phyloP scores from a whole-genome alignment of 2,888 invertebrate genomes.

The Agriopis aurantiaria region DNA sequence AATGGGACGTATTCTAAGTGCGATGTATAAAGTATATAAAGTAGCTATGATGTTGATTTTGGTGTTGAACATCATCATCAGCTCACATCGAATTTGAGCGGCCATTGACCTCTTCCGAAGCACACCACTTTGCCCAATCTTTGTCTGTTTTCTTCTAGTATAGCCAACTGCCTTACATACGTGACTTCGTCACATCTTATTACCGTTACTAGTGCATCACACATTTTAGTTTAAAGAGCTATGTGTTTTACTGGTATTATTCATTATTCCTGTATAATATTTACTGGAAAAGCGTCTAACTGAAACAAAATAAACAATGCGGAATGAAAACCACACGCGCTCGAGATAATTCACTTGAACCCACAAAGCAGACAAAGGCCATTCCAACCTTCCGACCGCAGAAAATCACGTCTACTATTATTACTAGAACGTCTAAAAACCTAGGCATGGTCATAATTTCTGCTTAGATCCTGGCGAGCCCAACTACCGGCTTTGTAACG shows the following conservation, averaged over 20 bases:
- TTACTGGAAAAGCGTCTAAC: background rate
- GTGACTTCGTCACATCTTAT: too few relatives aligned
- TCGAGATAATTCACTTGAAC: constrained; percentile 12
- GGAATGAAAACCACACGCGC: background rate
- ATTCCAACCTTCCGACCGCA: constrained; percentile 14
- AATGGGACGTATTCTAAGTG: background rate
- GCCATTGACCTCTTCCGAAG: too few relatives aligned
- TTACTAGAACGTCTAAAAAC: constrained; percentile 25
- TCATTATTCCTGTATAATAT: too few relatives aligned
- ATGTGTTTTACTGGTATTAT: too few relatives aligned
- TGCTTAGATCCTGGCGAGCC: constrained; percentile 14
- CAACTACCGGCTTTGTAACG: constrained; percentile 66
- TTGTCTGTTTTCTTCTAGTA: too few relatives aligned
- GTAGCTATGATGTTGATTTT: background rate
- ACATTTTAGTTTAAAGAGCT: too few relatives aligned
- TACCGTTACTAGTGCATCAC: too few relatives aligned
- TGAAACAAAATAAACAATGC: background rate
- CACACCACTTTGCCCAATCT: too few relatives aligned
- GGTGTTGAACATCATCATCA: background rate
- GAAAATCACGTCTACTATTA: constrained; percentile 27
- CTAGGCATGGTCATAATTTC: constrained; percentile 9
- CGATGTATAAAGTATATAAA: background rate
- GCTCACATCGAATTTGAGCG: too few relatives aligned
- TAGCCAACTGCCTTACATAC: too few relatives aligned
- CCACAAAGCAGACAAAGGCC: constrained; percentile 19